Base-by-base conservation (phyloP, 2,797 vertebrate genomes). In the Helarctos malayanus region DNA sequence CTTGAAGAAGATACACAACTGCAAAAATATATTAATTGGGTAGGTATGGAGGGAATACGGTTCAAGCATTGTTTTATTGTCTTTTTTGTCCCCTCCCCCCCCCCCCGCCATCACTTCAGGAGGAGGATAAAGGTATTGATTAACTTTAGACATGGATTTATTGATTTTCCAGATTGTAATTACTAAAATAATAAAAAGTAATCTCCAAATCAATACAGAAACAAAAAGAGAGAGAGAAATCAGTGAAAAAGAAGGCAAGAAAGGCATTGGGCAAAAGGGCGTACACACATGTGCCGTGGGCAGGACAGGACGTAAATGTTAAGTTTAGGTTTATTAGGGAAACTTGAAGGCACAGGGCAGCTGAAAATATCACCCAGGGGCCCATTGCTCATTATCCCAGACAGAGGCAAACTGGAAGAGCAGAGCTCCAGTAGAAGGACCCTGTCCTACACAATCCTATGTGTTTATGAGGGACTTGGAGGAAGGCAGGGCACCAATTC, bases 251-350 rank as follows among this genome's bases (percentile, higher is more conserved):
- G 23, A n/a, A 65, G 32, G 3, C 45, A 56, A 92, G 47, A 89
- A 92, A 71, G 38, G 14, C 10, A 4, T 38, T 41, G 16, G 52
- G 35, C 35, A 13, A 49, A 94, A 69, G 38, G 19, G 7, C 1
- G 9, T 32, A 19, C 0, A 11, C 1, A 18, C 2, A 16, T 27
- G 14, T 13, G 25, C 10, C 21, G n/a, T 3, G 3, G 16, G 61
- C 23, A 3, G 5, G 61, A 47, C 65, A 81, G 78, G 25, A 45
- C n/a, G 52, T 32, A 27, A 16, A 13, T 4, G 41, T 41, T 41
- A 56, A 56, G 54, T 32, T 56, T 56, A 38, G 14, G 45, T 65
- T 47, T n/a, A 35, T 69, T 10, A 75, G 25, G 49, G 49, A 71
- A 65, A 35, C 27, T 13, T 10, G 25, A 45, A 69, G 57, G 65